phyloP scores from a whole-genome alignment of 2,888 invertebrate species.

The Agonopterix heracliana region DNA sequence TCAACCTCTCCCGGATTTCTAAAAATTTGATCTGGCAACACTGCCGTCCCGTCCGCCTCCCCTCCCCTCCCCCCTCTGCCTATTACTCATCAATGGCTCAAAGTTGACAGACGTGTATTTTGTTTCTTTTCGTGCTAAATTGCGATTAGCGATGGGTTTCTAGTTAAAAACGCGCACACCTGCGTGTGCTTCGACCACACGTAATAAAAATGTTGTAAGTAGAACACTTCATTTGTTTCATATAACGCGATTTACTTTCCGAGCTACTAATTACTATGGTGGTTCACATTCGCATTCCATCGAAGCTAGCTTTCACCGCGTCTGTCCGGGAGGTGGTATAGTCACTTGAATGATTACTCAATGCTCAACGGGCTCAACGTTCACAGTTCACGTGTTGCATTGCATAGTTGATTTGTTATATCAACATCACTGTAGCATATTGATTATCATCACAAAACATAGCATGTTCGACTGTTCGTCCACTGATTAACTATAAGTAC shows the following conservation, averaged over 20 bases:
- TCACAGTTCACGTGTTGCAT: too few relatives aligned
- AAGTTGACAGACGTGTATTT: constrained; percentile 57
- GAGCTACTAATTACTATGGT: constrained; percentile 1
- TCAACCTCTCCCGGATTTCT: too few relatives aligned
- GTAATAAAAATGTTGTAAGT: constrained; percentile 82
- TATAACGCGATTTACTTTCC: constrained; percentile 2
- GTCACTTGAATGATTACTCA: too few relatives aligned
- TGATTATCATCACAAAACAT: too few relatives aligned
- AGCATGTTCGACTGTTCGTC: too few relatives aligned
- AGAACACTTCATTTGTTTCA: constrained; percentile 12
- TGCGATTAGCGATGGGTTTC: constrained; percentile 83
- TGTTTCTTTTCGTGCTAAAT: constrained; percentile 66
- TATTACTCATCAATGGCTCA: constrained; percentile 68
- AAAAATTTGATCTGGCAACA: too few relatives aligned
- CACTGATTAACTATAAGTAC: too few relatives aligned
- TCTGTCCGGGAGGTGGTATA: too few relatives aligned
- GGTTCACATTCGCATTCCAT: constrained; percentile 4
- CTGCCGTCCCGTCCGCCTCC: too few relatives aligned
- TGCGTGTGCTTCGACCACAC: constrained; percentile 81
- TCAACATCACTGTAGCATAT: too few relatives aligned
- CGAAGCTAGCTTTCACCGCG: constrained; percentile 1
- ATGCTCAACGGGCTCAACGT: too few relatives aligned
- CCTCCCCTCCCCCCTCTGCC: constrained; percentile 12
- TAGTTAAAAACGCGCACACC: constrained; percentile 83
- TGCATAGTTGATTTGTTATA: too few relatives aligned